phyloP scores from a whole-genome alignment of 2,888 invertebrate genomes.

The Camptogramma bilineatum region DNA sequence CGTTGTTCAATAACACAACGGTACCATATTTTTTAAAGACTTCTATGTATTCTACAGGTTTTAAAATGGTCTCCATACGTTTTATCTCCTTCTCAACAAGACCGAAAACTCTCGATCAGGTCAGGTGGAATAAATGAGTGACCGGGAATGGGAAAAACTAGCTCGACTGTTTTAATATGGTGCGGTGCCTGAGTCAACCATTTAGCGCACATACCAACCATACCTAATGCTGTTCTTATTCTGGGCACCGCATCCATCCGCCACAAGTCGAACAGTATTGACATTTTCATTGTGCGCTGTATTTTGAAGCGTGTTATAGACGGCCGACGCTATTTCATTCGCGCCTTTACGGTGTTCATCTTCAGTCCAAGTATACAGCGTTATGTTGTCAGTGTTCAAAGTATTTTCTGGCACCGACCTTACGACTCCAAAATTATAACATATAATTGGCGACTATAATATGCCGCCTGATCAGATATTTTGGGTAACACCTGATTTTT shows the following conservation, averaged over 20 bases:
- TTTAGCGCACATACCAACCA: conserved; percentile 43
- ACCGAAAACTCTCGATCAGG: conserved; percentile 43
- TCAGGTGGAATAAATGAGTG: conserved; percentile 46
- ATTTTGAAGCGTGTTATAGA: conserved; percentile 35
- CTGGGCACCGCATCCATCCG: conserved; percentile 45
- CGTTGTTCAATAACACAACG: conserved; percentile 8
- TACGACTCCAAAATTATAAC: conserved; percentile 48
- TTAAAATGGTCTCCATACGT: conserved; percentile 33
- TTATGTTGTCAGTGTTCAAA: conserved; percentile 40
- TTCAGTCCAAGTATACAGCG: conserved; percentile 46
- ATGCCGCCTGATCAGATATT: conserved; percentile 44
- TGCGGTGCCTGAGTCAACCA: conserved; percentile 37
- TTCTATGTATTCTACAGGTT: conserved; percentile 28
- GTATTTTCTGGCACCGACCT: conserved; percentile 39
- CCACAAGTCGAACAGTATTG: conserved; percentile 40
- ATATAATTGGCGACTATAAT: conserved; percentile 47
- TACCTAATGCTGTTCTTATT: conserved; percentile 48
- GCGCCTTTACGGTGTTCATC: conserved; percentile 46
- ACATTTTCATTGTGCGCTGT: too few relatives aligned
- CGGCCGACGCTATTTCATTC: conserved; percentile 48
- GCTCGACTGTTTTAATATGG: conserved; percentile 33
- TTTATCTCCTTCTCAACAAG: conserved; percentile 35
- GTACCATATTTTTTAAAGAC: conserved; percentile 3
- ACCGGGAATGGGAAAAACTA: conserved; percentile 44
- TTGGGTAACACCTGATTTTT: conserved; percentile 46